Percentiles rank a stretch among this genome's conserved stretches.
These are phyloP conservation scores for Dipodomys ordii DNA, from an alignment of 2,113 vertebrate genomes.

Conservation along the genomic window DNA sequence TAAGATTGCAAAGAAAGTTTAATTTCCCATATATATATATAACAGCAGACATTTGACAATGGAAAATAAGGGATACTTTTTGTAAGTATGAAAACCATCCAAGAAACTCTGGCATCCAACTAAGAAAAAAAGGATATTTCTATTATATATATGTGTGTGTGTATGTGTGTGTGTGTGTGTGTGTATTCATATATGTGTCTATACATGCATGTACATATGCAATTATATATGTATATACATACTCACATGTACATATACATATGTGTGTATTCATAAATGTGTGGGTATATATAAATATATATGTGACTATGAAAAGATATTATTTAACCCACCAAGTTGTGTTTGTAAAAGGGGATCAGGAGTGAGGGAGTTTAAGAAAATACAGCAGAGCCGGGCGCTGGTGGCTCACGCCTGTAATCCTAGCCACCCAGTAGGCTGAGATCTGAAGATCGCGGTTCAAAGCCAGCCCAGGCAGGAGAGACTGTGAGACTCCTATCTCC, in stretches of 20 bases:
- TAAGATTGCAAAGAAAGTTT: not conserved
- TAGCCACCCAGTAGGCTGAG: no score
- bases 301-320: no score
- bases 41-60: not conserved
- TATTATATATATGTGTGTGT: not conserved
- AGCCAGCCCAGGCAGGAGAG: no score
- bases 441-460: no score
- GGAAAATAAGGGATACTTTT: not conserved
- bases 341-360: no score
- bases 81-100: not conserved
- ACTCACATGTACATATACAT: not conserved
- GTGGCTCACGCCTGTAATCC: no score
- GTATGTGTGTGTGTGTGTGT: no score
- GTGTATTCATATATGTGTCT: not conserved
- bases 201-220: not conserved
- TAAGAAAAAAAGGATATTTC: not conserved
- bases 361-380: no score
- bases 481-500: no score
- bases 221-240: no score
- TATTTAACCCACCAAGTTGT: no score
- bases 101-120: not conserved
- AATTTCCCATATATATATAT: not conserved
- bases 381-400: no score
- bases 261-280: not conserved
- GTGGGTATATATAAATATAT: not conserved